These are phyloP conservation scores for Actenoides hombroni DNA, from an alignment of 2,113 vertebrate genomes.

Conservation along the genomic window DNA sequence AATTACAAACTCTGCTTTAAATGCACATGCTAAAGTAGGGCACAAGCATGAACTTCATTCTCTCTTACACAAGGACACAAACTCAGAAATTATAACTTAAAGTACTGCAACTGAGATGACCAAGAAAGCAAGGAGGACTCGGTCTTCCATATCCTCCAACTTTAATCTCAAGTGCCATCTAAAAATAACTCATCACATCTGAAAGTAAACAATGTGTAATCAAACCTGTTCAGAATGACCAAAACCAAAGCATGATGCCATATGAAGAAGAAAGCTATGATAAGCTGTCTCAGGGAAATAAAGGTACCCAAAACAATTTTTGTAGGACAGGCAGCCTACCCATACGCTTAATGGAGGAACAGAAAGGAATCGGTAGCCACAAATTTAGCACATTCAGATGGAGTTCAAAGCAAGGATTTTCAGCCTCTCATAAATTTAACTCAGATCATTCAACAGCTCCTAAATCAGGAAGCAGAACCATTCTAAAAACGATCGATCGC, in stretches of 20 bases:
- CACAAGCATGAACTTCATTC: neutral
- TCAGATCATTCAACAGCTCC: neutral
- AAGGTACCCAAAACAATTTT: neutral
- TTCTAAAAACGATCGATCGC: neutral
- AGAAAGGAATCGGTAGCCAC: neutral
- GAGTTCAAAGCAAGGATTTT: neutral
- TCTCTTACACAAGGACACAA: neutral
- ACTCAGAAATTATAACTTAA: neutral
- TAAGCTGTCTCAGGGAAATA: neutral
- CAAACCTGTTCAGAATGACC: neutral
- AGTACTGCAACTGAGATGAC: neutral
- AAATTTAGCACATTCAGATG: neutral
- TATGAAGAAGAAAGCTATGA: neutral
- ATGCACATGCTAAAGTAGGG: neutral
- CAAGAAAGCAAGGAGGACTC: neutral
- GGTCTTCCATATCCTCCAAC: neutral
- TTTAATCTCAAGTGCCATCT: neutral
- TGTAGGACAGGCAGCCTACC: constrained; percentile 25
- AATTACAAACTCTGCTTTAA: neutral
- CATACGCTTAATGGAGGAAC: neutral
- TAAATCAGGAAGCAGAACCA: neutral
- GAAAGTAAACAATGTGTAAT: neutral
- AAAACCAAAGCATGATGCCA: neutral
- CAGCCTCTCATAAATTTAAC: neutral
- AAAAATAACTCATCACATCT: neutral